phyloP scores from a whole-genome alignment of 2,113 vertebrate genomes.

The Cavia aperea region DNA sequence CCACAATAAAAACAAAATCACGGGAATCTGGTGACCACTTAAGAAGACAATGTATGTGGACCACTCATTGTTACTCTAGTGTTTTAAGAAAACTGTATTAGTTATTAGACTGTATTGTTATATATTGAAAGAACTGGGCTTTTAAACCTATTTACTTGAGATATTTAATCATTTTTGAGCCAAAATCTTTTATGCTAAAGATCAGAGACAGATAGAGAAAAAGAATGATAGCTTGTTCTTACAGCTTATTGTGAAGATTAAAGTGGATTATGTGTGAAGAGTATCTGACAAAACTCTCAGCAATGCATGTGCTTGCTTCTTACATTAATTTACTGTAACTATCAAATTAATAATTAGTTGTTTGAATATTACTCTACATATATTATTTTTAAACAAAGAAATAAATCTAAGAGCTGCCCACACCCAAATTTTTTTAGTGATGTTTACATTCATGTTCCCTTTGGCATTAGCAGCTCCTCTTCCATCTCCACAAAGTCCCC shows the following conservation, averaged over 20 bases:
- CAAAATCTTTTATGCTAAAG: background rate
- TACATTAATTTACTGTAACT: background rate
- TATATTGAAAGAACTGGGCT: background rate
- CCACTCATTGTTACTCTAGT: background rate
- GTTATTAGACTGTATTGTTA: background rate
- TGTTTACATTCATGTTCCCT: background rate
- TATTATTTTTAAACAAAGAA: conserved; percentile 22
- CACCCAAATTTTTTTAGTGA: background rate
- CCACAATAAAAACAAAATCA: background rate
- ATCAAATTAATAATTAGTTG: conserved; percentile 23
- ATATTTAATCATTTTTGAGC: conserved; percentile 3
- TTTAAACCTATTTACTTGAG: background rate
- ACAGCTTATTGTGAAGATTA: background rate
- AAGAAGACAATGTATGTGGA: background rate
- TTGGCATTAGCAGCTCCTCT: background rate
- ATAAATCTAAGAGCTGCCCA: background rate
- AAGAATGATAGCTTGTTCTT: background rate
- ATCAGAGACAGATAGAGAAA: background rate
- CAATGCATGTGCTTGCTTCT: background rate
- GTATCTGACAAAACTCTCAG: no score
- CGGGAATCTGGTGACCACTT: background rate
- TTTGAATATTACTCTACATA: background rate
- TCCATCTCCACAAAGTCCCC: background rate
- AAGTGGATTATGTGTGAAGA: no score
- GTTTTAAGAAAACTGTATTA: background rate